phyloP scores from a whole-genome alignment of 2,888 invertebrate species.

The Chironomus riparius region DNA sequence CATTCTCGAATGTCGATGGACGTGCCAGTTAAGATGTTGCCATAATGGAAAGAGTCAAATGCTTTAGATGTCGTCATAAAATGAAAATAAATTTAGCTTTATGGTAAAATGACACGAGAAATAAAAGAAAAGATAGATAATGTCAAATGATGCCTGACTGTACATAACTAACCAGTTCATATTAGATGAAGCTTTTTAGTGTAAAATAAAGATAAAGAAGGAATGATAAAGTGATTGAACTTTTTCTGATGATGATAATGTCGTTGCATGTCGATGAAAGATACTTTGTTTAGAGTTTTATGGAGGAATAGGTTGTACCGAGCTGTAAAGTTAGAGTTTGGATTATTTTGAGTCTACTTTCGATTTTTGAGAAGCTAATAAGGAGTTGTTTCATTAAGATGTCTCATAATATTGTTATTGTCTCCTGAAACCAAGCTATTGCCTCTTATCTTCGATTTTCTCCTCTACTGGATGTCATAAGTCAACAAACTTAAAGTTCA shows the following conservation, averaged over 20 bases:
- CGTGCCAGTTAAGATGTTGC: too few relatives aligned
- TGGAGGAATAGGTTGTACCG: too few relatives aligned
- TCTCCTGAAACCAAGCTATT: too few relatives aligned
- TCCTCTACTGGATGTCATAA: too few relatives aligned
- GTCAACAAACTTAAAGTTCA: too few relatives aligned
- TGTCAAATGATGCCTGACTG: neutral
- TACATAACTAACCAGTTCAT: neutral
- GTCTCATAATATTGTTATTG: too few relatives aligned
- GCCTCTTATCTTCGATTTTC: too few relatives aligned
- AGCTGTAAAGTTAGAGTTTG: too few relatives aligned
- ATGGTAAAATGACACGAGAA: neutral
- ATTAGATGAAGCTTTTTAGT: neutral
- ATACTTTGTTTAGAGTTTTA: too few relatives aligned
- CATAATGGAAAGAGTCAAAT: neutral
- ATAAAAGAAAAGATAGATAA: neutral
- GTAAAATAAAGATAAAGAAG: neutral
- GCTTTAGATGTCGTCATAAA: neutral
- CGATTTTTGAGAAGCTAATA: too few relatives aligned
- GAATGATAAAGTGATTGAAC: neutral
- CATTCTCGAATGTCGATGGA: neutral
- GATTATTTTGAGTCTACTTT: too few relatives aligned
- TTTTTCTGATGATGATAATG: neutral
- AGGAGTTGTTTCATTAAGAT: too few relatives aligned
- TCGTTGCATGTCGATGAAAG: neutral
- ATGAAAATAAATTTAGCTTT: neutral